Evolutionary conservation across 2,888 invertebrate species (phyloP).

Genomic region (Tubiluchus corallicola): DNA sequence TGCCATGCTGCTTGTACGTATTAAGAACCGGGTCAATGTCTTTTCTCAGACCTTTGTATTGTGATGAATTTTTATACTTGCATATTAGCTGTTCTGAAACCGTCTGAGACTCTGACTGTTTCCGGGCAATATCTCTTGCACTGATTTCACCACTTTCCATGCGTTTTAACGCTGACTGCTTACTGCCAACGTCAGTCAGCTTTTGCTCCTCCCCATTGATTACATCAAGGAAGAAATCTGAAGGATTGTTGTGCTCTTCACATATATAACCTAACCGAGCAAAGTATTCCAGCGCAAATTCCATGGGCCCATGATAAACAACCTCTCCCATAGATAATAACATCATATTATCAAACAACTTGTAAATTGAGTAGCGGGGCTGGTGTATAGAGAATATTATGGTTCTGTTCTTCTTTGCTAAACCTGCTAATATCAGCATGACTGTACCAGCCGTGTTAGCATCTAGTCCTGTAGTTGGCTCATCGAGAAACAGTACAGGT

Average conservation of each 20-base stretch:
- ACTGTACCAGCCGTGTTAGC: slow-evolving; percentile 28
- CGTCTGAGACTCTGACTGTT: too few relatives aligned
- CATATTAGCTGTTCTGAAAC: too few relatives aligned
- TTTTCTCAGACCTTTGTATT: too few relatives aligned
- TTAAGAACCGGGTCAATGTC: too few relatives aligned
- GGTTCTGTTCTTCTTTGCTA: slow-evolving; percentile 24
- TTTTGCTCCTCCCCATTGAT: slow-evolving; percentile 9
- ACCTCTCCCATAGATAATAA: too few relatives aligned
- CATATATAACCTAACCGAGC: slow-evolving; percentile 21
- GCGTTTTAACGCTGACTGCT: too few relatives aligned
- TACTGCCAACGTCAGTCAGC: too few relatives aligned
- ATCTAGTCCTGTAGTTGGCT: slow-evolving; percentile 31
- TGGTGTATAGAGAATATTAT: slow-evolving; percentile 30
- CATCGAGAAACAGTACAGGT: slow-evolving; percentile 28
- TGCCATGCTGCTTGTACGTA: too few relatives aligned
- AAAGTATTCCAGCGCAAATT: slow-evolving; percentile 4
- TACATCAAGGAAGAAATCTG: slow-evolving; percentile 29
- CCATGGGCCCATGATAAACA: slow-evolving; percentile 18
- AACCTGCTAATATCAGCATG: slow-evolving; percentile 24
- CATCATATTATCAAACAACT: slow-evolving; percentile 25
- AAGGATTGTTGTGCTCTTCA: slow-evolving; percentile 28
- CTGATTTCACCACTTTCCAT: too few relatives aligned
- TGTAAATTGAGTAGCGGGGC: slow-evolving; percentile 28
- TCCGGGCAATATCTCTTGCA: too few relatives aligned
- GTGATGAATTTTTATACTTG: too few relatives aligned